Evolutionary conservation across 2,888 invertebrate species (phyloP), one percentile per base, ranked within the genome.

Genomic region (Bellardia bayeri): DNA sequence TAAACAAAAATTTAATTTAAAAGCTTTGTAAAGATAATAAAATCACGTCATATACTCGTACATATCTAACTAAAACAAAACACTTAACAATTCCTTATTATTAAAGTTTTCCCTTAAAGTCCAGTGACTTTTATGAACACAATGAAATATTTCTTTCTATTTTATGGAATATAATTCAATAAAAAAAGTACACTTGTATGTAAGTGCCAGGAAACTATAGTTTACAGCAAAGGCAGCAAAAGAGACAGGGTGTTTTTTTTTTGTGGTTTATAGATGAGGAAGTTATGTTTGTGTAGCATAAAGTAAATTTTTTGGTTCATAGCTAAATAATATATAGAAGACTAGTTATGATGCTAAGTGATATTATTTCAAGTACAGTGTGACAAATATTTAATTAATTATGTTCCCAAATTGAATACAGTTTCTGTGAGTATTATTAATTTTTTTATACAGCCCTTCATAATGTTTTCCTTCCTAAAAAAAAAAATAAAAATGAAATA

Each of bases 81-180:
- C 61, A 74, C 45, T 54, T 13, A 37, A 13, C 61, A 33, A 63
- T 63, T 49, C 30, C 61, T 61, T 37, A 63, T 40, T 64, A 64
- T 16, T 64, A 11, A 64, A 40, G n/a, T 64, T 64, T 64, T 23
- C 7, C 42, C 40, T 40, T 42, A 23, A 45, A 61, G 61, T 61
- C 30, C 58, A 74, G 14, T 42, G 58, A 30, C 23, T 42, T 74
- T 54, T n/a, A 71, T 71, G 33, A 40, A 40, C 37, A 66, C 54
- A 66, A 16, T 54, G 40, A 40, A 54, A 78, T 78, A 78, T 56
- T 66, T 40, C 9, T 11, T 64, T 42, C 9, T 8, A 8, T 54
- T 40, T 61, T 54, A 37, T 37, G 13, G 51, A 69, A 69, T 51
- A 69, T 80, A 80, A 80, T 71, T 80, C 69, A 71, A 71, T 71